A percentile compares a stretch with the other conserved stretches of the same genome.
These are phyloP conservation scores for Crotalus horridus DNA, from an alignment of 2,113 vertebrate genomes.

Conservation along the genomic window DNA sequence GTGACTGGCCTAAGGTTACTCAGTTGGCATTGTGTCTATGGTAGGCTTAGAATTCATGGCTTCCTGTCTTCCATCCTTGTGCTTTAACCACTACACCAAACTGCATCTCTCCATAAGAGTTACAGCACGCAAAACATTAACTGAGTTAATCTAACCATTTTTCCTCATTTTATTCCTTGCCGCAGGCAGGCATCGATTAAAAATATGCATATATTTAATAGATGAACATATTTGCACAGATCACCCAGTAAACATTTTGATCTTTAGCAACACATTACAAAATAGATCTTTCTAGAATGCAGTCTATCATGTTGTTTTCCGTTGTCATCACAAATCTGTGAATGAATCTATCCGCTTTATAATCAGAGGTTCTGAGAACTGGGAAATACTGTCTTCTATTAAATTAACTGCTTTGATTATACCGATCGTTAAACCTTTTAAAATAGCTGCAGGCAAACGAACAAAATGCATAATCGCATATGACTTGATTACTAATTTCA, in stretches of 20 bases:
- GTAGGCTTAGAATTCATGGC: not conserved
- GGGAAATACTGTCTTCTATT: conserved; percentile 51
- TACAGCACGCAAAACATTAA: not conserved
- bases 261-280: not conserved
- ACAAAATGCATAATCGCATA: conserved; percentile 25
- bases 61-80: not conserved
- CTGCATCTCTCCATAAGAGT: not conserved
- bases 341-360: conserved; percentile 44
- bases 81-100: not conserved
- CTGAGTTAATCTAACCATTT: not conserved
- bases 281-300: not conserved
- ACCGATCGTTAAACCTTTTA: conserved; percentile 47
- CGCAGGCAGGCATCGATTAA: not conserved
- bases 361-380: conserved; percentile 43
- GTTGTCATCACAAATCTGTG: conserved; percentile 18
- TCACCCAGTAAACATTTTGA: not conserved
- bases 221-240: not conserved
- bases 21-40: not conserved
- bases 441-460: conserved; percentile 32
- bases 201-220: not conserved
- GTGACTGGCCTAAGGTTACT: not conserved
- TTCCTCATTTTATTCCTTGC: not conserved
- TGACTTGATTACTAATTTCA: conserved; percentile 32
- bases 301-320: not conserved
- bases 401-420: conserved; percentile 50